Percentiles rank a stretch among this genome's conserved stretches.
phyloP scores from a whole-genome alignment of 2,113 vertebrate species.

The Leptocoma aspasia region DNA sequence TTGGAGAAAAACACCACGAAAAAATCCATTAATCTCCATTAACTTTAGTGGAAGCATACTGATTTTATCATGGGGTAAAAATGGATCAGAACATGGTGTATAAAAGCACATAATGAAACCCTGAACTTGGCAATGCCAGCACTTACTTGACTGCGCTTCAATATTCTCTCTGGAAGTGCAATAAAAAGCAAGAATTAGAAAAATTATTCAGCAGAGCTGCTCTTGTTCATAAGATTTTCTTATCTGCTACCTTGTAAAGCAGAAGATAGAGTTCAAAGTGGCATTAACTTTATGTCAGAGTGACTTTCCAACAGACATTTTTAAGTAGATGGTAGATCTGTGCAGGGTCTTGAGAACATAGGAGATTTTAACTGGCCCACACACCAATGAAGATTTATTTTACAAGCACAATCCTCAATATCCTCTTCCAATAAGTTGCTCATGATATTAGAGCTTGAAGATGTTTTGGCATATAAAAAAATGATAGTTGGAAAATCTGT shows the following conservation, averaged over 20 bases:
- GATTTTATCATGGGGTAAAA: not conserved
- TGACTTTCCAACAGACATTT: not conserved
- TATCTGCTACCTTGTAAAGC: not conserved
- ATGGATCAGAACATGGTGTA: not conserved
- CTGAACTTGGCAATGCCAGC: not conserved
- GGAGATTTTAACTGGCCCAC: not conserved
- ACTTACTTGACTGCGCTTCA: constrained; percentile 44
- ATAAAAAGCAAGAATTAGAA: constrained; percentile 33
- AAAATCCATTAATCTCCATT: not conserved
- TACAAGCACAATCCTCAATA: not conserved
- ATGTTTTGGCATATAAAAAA: not conserved
- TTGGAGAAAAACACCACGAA: not conserved
- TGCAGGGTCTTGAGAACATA: not conserved
- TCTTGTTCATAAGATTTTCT: not conserved
- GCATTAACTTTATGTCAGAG: not conserved
- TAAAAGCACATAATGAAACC: not conserved
- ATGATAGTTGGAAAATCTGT: not conserved
- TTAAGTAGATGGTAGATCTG: not conserved
- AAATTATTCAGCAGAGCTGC: not conserved
- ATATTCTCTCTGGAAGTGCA: constrained; percentile 15
- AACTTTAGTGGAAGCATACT: not conserved
- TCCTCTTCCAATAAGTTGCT: not conserved
- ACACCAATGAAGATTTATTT: not conserved
- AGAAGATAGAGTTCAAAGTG: not conserved
- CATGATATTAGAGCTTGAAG: not conserved